These are phyloP conservation scores for Samia ricini DNA, from an alignment of 1,140 invertebrate species.

Conservation along the genomic window DNA sequence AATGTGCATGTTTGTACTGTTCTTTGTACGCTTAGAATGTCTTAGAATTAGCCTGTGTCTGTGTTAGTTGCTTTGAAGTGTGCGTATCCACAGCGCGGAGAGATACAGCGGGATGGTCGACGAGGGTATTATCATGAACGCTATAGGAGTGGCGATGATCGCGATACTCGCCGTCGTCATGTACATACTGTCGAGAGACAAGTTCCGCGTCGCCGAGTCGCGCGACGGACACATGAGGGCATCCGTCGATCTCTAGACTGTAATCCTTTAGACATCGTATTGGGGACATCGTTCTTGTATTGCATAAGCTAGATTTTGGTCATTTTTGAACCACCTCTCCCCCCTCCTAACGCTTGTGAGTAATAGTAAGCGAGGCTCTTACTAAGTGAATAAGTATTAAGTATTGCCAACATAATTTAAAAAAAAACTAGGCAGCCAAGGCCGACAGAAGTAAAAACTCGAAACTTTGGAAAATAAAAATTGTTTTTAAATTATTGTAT, in stretches of 20 bases:
- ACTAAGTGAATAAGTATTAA: too few relatives aligned
- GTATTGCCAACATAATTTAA: too few relatives aligned
- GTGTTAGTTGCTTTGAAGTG: conserved; percentile 45
- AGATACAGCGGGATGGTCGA: conserved; percentile 80
- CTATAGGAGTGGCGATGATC: conserved; percentile 84
- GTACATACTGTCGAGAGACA: conserved; percentile 69
- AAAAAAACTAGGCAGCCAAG: too few relatives aligned
- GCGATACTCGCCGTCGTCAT: conserved; percentile 83
- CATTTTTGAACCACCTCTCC: too few relatives aligned
- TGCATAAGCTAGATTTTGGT: too few relatives aligned
- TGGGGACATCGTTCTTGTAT: too few relatives aligned
- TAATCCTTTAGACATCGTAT: neutral
- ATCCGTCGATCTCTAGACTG: conserved; percentile 67
- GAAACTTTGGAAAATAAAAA: too few relatives aligned
- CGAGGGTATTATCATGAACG: conserved; percentile 87
- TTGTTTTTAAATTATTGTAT: too few relatives aligned
- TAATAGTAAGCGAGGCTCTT: too few relatives aligned
- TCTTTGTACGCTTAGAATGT: conserved; percentile 18
- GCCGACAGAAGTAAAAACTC: too few relatives aligned
- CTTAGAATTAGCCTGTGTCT: conserved; percentile 12
- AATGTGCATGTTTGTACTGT: conserved; percentile 5
- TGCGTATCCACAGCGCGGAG: conserved; percentile 75
- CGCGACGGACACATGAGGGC: conserved; percentile 58
- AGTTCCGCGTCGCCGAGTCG: conserved; percentile 53
- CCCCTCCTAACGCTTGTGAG: too few relatives aligned